Evolutionary conservation across 2,797 vertebrate species (phyloP).

Genomic region (Cetoscarus ocellatus): DNA sequence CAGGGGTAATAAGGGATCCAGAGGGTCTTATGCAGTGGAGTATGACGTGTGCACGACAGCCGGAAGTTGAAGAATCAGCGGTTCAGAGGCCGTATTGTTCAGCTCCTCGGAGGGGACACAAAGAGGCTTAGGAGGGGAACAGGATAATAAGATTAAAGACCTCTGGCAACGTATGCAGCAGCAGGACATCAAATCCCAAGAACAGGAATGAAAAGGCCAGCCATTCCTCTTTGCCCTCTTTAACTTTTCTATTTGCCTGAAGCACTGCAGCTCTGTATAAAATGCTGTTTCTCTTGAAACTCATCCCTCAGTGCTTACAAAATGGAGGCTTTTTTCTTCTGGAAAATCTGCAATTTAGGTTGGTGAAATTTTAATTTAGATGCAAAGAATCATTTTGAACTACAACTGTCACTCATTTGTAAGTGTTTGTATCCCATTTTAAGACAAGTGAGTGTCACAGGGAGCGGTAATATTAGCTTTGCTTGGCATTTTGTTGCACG

Average conservation of each 20-base stretch:
- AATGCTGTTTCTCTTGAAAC: conserved; percentile 27
- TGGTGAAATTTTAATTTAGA: conserved; percentile 34
- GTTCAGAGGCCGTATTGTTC: conserved; percentile 32
- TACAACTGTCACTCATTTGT: conserved; percentile 64
- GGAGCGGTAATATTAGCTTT: conserved; percentile 75
- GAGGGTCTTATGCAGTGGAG: conserved; percentile 1
- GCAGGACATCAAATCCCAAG: conserved; percentile 52
- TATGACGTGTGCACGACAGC: conserved; percentile 11
- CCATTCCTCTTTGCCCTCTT: conserved; percentile 20
- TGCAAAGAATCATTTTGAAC: conserved; percentile 47
- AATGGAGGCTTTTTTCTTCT: conserved; percentile 28
- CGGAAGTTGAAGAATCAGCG: conserved; percentile 28
- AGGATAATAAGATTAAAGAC: conserved; percentile 70
- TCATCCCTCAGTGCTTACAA: conserved; percentile 34
- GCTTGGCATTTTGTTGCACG: conserved; percentile 72
- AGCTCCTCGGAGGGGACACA: conserved; percentile 34
- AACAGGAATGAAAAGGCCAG: conserved; percentile 28
- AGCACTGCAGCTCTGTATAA: conserved; percentile 27
- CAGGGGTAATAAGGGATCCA: not conserved
- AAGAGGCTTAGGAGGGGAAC: conserved; percentile 68
- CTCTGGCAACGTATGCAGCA: conserved; percentile 46
- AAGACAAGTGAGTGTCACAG: conserved; percentile 53
- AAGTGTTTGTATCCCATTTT: conserved; percentile 43
- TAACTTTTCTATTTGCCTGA: conserved; percentile 23
- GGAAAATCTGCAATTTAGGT: conserved; percentile 28